Evolutionary conservation across 2,797 vertebrate genomes (phyloP).

Genomic region (Enteromius afrohamiltoni): DNA sequence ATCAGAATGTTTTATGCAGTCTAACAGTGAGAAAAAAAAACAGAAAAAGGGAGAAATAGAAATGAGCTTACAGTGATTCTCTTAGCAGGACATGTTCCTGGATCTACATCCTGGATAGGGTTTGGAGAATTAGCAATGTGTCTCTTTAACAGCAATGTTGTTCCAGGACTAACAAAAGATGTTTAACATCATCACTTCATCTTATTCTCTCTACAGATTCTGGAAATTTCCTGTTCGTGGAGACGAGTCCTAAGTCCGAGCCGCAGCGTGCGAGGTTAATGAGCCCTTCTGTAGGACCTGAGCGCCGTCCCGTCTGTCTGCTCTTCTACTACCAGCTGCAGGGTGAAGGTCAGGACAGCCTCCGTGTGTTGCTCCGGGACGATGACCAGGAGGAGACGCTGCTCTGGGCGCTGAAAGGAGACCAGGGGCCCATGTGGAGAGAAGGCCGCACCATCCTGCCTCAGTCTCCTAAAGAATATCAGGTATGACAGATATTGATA

Average conservation of each 20-base stretch:
- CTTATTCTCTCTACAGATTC: constrained; percentile 63
- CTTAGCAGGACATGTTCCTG: constrained; percentile 3
- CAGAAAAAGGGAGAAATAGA: neutral
- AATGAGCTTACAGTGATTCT: neutral
- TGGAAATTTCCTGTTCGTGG: constrained; percentile 80
- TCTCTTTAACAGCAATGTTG: neutral
- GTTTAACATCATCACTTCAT: neutral
- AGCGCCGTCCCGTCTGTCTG: constrained; percentile 86
- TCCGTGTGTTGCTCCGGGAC: constrained; percentile 86
- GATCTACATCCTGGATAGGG: neutral
- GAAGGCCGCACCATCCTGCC: constrained; percentile 93
- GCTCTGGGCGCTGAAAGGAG: constrained; percentile 88
- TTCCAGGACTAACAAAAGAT: constrained; percentile 16
- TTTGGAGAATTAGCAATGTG: neutral
- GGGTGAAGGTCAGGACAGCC: constrained; percentile 85
- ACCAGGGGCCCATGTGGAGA: constrained; percentile 90
- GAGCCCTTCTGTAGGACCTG: constrained; percentile 86
- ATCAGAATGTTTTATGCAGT: constrained; percentile 23
- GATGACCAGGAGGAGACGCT: constrained; percentile 86
- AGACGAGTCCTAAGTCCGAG: constrained; percentile 81
- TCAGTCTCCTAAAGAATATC: constrained; percentile 90
- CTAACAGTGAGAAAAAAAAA: constrained; percentile 28
- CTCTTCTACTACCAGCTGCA: constrained; percentile 88
- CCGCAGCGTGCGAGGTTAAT: constrained; percentile 85
- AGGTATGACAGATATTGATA: constrained; percentile 72